Evolutionary conservation across 2,113 vertebrate species (phyloP), one percentile per base, ranked within the genome.

Genomic region (Caracal caracal): DNA sequence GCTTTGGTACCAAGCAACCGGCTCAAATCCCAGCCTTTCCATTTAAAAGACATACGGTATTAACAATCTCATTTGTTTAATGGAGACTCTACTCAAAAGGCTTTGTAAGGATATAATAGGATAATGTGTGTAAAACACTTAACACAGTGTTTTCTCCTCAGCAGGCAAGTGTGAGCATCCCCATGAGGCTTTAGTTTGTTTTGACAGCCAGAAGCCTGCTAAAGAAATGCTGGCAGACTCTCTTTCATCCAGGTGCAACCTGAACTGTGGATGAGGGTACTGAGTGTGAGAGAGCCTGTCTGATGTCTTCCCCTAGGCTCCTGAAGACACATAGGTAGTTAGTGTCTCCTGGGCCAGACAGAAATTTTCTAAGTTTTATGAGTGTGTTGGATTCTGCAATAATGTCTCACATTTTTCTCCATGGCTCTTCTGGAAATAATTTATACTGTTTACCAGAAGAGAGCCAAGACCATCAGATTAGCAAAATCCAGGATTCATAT

Each of bases 121-220:
- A 97, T 97, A 95, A 97, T 93, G 59, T 93, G 90, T 92, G 95
- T 81, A 97, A 97, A 97, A 96, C 96, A 96, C 96, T 97, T 89
- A 95, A 90, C 68, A 92, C 66, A 84, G 65, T 96, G 83, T 97
- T 96, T 97, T 97, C 93, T 81, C 96, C 95, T 95, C 96, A 97
- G 90, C 97, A 88, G 83, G 90, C 87, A 95, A 96, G 65, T 66
- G 79, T 40, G 84, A 96, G 70, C 83, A 81, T 81, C 93, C 96
- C 93, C 96, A 95, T 20, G 96, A 97, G 94, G 75, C 75, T 84
- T 70, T 37, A 15, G 65, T 93, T 91, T 96, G 79, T 90, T 97
- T 92, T 93, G 96, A 97, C 88, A 98, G 96, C 92, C 75, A 10
- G 92, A 88, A 94, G 70, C 79, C 89, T 90, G 37, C 90, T 90